Evolutionary conservation across 2,888 invertebrate species (phyloP).

Genomic region (Hirtodrosophila cameraria): DNA sequence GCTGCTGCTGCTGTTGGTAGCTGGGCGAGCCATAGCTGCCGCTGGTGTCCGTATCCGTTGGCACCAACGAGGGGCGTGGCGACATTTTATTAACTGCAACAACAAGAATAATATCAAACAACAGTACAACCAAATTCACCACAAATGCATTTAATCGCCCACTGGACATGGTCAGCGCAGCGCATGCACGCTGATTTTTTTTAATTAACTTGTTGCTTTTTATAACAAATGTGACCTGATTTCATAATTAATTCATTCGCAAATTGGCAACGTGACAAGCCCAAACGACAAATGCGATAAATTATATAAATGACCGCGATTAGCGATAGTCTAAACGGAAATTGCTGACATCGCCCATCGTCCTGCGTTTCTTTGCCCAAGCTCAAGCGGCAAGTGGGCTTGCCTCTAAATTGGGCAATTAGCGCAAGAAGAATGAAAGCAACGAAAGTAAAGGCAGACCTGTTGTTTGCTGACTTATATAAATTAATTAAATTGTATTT

Average conservation of each 20-base stretch:
- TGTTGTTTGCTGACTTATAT: background rate
- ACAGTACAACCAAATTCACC: slow-evolving; percentile 13
- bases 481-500: too few relatives aligned
- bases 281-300: slow-evolving; percentile 54
- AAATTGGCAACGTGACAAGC: slow-evolving; percentile 56
- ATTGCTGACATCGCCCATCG: slow-evolving; percentile 34
- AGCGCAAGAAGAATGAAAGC: background rate
- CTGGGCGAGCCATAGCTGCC: slow-evolving; percentile 71
- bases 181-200: slow-evolving; percentile 23
- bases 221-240: slow-evolving; percentile 52
- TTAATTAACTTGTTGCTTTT: slow-evolving; percentile 54
- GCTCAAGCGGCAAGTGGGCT: slow-evolving; percentile 35
- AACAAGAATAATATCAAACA: background rate
- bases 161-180: background rate
- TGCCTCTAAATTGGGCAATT: slow-evolving; percentile 43
- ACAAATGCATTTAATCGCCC: slow-evolving; percentile 35
- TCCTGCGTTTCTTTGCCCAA: too few relatives aligned
- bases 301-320: slow-evolving; percentile 59
- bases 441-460: background rate
- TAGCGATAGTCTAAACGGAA: slow-evolving; percentile 51
- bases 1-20: slow-evolving; percentile 72
- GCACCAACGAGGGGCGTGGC: slow-evolving; percentile 87
- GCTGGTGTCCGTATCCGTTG: slow-evolving; percentile 84
- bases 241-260: slow-evolving; percentile 60
- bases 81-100: slow-evolving; percentile 89